Evolutionary conservation across 2,113 vertebrate species (phyloP), one percentile per base, ranked within the genome.

Genomic region (Mormyrus lacerda): DNA sequence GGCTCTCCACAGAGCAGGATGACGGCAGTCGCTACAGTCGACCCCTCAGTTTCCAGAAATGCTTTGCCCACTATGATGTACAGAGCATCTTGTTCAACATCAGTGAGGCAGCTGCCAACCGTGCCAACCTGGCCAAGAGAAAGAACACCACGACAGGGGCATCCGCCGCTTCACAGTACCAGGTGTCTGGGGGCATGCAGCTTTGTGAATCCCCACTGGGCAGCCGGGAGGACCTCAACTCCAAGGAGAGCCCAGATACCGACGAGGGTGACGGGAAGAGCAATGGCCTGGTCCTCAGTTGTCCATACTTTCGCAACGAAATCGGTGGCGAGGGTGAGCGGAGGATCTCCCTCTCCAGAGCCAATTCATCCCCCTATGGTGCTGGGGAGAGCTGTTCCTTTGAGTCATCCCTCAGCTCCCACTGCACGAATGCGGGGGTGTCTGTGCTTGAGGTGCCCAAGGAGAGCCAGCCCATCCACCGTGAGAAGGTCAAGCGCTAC

Each of bases 51-150:
- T 97, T 96, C 89, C 97, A 96, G 91, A 96, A 96, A 86, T 96
- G 96, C 92, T 97, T 97, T 90, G 96, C 97, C 58, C 97, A 97
- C 92, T 96, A 97, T 13, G 97, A 97, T 79, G 96, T 97, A 85
- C 97, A 97, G 95, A 97, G 97, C 53, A 90, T 97, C 92, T 94
- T 97, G 92, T 97, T 97, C 92, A 97, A 97, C 89, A 95, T 97
- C 93, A 96, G 96, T 3, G 96, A 97, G 92, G 97, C 96, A 31
- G 96, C 96, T 94, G 96, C 94, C 69, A 96, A 95, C 2, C 93
- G 96, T 88, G 93, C 95, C 61, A 96, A 95, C n/a, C 93, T 96
- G 87, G 96, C 96, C 2, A 96, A 95, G 89, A 94, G 96, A 73
- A 97, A 97, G 91, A 97, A 97, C 90, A 96, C 95, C 89, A 96